Percentiles rank a stretch among this genome's conserved stretches.
Conservation (phyloP, 1,140 invertebrate species). For the Sitobion miscanthi region DNA sequence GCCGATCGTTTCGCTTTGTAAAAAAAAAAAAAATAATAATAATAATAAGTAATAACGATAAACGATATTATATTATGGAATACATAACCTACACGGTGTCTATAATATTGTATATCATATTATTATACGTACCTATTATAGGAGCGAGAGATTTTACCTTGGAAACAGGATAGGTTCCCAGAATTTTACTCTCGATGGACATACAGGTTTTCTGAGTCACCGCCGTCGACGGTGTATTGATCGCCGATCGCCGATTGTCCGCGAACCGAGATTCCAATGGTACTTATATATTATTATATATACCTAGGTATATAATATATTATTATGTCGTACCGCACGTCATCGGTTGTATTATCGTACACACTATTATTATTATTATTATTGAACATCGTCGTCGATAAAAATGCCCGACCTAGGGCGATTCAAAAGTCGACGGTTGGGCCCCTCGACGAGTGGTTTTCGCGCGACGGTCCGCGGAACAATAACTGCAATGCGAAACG, state of each 20-base stretch:
- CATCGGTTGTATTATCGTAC: background rate
- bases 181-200: slow-evolving; percentile 8
- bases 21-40: background rate
- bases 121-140: background rate
- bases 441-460: background rate
- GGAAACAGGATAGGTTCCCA: slow-evolving; percentile 32
- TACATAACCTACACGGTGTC: background rate
- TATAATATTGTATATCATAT: background rate
- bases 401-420: background rate
- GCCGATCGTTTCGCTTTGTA: background rate
- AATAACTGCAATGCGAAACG: background rate
- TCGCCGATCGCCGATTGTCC: background rate
- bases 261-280: background rate
- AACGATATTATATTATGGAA: background rate
- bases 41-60: background rate
- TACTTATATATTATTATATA: no score
- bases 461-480: background rate
- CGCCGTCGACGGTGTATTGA: background rate
- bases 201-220: slow-evolving; percentile 35
- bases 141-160: slow-evolving; percentile 1
- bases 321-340: background rate
- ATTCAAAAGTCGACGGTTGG: background rate
- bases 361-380: background rate
- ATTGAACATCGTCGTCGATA: background rate
- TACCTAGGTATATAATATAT: no score